These are phyloP conservation scores for Heliornis fulica DNA, from an alignment of 2,113 vertebrate species.

Conservation along the genomic window DNA sequence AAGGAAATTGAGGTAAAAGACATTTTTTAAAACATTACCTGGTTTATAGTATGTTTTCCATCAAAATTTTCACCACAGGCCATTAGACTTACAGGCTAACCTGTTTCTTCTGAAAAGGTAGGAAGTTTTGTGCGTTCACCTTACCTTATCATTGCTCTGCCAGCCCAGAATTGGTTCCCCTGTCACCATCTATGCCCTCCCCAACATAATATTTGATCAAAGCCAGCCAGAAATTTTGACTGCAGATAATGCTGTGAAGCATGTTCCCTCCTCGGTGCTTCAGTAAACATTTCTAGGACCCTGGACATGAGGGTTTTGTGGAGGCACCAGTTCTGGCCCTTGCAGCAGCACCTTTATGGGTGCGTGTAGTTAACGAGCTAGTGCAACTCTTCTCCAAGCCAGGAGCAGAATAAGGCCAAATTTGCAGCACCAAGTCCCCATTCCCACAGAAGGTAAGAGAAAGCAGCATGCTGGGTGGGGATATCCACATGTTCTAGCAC, in stretches of 20 bases:
- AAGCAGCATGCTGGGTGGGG: not conserved
- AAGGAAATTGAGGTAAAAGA: not conserved
- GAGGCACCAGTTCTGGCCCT: not conserved
- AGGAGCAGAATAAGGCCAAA: not conserved
- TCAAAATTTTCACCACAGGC: not conserved
- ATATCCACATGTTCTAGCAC: not conserved
- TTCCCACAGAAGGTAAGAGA: not conserved
- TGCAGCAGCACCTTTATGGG: rapidly evolving
- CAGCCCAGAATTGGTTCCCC: not conserved
- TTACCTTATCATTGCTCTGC: not conserved
- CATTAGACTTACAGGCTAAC: not conserved
- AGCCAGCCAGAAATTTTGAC: not conserved
- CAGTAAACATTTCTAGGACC: not conserved
- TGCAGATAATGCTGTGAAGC: not conserved
- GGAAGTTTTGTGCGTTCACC: not conserved
- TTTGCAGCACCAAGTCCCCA: not conserved
- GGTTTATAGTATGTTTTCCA: not conserved
- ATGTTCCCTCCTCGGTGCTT: not conserved
- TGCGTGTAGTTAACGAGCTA: not conserved
- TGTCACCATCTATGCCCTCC: not conserved
- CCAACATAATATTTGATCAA: not conserved
- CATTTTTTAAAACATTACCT: not conserved
- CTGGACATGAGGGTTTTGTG: not conserved
- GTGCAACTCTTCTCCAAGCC: not conserved
- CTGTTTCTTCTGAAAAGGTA: not conserved